Evolutionary conservation across 1,140 invertebrate species (phyloP), one percentile per base, ranked within the genome.

Genomic region (Notospermus geniculatus): DNA sequence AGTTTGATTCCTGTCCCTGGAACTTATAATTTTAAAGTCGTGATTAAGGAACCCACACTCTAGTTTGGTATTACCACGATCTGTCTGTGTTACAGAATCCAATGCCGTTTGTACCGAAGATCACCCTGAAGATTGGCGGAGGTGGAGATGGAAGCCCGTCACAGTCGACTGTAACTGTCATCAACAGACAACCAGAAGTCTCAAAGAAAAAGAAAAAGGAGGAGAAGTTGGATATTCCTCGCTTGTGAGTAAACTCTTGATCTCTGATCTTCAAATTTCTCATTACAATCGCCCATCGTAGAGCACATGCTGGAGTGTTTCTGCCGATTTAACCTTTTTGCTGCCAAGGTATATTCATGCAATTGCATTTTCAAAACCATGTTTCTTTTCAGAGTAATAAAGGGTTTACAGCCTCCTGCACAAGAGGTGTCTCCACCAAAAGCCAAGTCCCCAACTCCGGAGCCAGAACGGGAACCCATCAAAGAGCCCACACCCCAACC

Each of bases 401-500:
- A 46, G 11, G 28, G 54, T 46, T 58, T 59, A 36, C 59, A 55
- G 50, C 25, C 55, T n/a, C 54, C 62, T 27, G 39, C 57, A 9
- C 59, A 54, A 32, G 28, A 60, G 7, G 60, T 29, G 54, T 43
- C 54, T 15, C 59, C 41, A 22, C 59, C 43, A 50, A 68, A 56
- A 52, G 59, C 43, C 17, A 30, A 60, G 25, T 60, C 60, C 27
- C 63, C 68, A 22, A 65, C 70, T n/a, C 65, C 68, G 11, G 68
- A 72, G 29, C 67, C 69, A n/a, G n/a, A n/a, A n/a, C n/a, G n/a
- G 11, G 71, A 73, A 41, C 66, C 60, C 28, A 82, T 83, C 61
- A 77, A 88, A 57, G 88, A 89, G 72, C 85, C 87, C 30, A 90
- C 90, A 32, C 90, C 91, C 71, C 80, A 68, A 30, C 59, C 75